Percentiles rank a stretch among this genome's conserved stretches.
phyloP scores from a whole-genome alignment of 2,888 invertebrate genomes.

The Antheraea yamamai region DNA sequence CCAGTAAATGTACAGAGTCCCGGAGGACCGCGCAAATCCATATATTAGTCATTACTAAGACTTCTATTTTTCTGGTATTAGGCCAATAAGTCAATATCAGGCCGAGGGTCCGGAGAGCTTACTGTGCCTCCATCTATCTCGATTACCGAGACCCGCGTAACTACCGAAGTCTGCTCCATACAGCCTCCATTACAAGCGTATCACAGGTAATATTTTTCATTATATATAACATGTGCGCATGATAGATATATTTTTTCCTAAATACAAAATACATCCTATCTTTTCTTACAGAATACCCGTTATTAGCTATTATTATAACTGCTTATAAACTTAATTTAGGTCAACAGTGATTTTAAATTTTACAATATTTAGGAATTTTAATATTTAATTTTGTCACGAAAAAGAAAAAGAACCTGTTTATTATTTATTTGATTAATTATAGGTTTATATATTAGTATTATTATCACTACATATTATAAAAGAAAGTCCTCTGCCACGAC shows the following conservation, averaged over 20 bases:
- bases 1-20: not conserved
- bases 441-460: too few relatives aligned
- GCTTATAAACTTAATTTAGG: too few relatives aligned
- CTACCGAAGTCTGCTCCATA: not conserved
- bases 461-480: too few relatives aligned
- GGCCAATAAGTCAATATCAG: conserved; percentile 33
- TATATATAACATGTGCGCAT: not conserved
- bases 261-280: too few relatives aligned
- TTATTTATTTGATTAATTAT: too few relatives aligned
- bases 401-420: too few relatives aligned
- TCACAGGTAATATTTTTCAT: not conserved
- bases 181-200: not conserved
- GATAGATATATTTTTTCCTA: not conserved
- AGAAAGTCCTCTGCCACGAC: too few relatives aligned
- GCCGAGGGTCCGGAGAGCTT: conserved; percentile 23
- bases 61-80: conserved; percentile 25
- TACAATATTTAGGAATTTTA: too few relatives aligned
- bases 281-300: too few relatives aligned
- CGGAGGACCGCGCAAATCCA: not conserved
- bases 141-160: conserved; percentile 25
- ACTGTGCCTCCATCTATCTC: conserved; percentile 26
- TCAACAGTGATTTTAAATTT: too few relatives aligned
- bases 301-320: too few relatives aligned
- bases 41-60: conserved; percentile 12
- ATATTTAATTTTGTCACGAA: too few relatives aligned